These are phyloP conservation scores for Napeogenes inachia DNA, from an alignment of 2,888 invertebrate species.

Conservation along the genomic window DNA sequence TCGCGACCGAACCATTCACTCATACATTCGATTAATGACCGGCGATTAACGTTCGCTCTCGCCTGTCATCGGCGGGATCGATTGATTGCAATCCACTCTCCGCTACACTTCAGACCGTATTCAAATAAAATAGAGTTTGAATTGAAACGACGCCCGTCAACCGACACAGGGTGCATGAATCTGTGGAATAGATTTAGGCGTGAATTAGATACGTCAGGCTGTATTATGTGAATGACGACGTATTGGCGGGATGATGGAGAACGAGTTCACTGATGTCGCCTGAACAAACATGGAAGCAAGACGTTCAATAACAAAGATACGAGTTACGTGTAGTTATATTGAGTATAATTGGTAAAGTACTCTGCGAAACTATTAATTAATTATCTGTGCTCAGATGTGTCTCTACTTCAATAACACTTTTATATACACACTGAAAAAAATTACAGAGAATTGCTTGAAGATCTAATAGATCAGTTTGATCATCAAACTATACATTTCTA, in stretches of 20 bases:
- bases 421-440: no score
- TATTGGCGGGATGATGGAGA: slow-evolving; percentile 28
- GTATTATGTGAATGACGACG: slow-evolving; percentile 30
- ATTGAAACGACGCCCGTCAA: slow-evolving; percentile 9
- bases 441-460: no score
- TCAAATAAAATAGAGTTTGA: slow-evolving; percentile 19
- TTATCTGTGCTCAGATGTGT: no score
- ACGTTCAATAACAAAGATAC: not conserved
- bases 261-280: slow-evolving; percentile 20
- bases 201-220: slow-evolving; percentile 37
- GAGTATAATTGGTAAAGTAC: no score
- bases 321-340: not conserved
- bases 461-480: no score
- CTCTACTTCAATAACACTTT: no score
- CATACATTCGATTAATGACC: slow-evolving; percentile 56
- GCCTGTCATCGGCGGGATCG: slow-evolving; percentile 62
- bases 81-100: slow-evolving; percentile 42
- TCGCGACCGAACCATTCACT: slow-evolving; percentile 44
- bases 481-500: no score
- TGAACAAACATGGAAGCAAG: slow-evolving; percentile 10
- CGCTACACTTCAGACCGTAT: slow-evolving; percentile 28
- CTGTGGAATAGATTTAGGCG: slow-evolving; percentile 62
- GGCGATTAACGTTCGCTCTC: slow-evolving; percentile 56
- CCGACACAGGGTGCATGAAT: slow-evolving; percentile 28
- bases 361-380: no score